These are phyloP conservation scores for Sarcoramphus papa DNA, from an alignment of 2,797 vertebrate species.

Conservation along the genomic window DNA sequence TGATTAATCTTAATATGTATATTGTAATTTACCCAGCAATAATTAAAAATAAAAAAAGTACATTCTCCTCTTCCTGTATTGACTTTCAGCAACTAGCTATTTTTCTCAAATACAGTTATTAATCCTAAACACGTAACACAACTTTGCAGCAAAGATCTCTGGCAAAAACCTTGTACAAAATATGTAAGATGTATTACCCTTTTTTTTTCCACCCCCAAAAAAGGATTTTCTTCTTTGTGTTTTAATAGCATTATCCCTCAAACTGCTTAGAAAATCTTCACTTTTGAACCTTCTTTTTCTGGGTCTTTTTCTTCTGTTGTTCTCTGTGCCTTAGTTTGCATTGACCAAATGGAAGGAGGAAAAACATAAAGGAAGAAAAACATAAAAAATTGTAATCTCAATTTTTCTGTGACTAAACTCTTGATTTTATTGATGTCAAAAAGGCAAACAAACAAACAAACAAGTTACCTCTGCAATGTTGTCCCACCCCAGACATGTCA, in stretches of 20 bases:
- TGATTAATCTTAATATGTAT: not conserved
- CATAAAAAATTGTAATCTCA: not conserved
- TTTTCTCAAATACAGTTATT: not conserved
- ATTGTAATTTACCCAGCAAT: not conserved
- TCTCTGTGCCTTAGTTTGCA: not conserved
- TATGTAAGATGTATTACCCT: no score
- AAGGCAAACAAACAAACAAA: not conserved
- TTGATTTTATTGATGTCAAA: not conserved
- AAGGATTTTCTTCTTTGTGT: not conserved
- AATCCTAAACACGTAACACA: not conserved
- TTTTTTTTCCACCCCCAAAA: accelerated
- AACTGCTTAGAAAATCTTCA: not conserved
- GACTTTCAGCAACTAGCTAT: not conserved
- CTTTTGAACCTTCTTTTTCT: not conserved
- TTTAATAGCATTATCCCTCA: not conserved
- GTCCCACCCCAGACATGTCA: not conserved
- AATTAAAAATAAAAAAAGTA: not conserved
- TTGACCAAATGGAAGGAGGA: not conserved
- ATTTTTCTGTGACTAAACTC: not conserved
- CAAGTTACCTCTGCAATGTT: not conserved
- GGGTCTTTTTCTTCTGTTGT: not conserved
- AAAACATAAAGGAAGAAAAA: not conserved
- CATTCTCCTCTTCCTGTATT: not conserved
- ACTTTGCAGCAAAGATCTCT: not conserved
- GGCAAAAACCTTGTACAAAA: not conserved